These are phyloP conservation scores for Eulemur rufifrons DNA, from an alignment of 2,113 vertebrate species.

Conservation along the genomic window DNA sequence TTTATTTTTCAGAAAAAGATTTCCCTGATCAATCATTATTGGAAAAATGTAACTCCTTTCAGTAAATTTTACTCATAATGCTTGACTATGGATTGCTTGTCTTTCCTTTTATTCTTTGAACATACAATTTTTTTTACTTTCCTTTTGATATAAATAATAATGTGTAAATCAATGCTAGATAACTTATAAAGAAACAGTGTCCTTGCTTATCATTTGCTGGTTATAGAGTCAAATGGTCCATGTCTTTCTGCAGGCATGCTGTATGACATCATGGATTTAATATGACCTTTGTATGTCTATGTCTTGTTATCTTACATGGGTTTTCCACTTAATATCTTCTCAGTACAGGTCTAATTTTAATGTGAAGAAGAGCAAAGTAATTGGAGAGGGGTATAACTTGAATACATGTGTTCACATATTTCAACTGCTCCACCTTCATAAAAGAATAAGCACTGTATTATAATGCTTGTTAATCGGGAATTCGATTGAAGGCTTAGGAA, in stretches of 20 bases:
- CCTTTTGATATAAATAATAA: background rate
- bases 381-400: background rate
- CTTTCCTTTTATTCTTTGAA: background rate
- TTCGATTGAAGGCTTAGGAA: background rate
- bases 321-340: background rate
- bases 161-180: background rate
- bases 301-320: background rate
- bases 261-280: background rate
- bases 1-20: conserved; percentile 2
- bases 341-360: background rate
- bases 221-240: background rate
- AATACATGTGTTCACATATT: background rate
- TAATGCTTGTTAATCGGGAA: background rate
- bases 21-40: background rate
- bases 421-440: background rate
- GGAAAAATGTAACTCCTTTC: background rate
- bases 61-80: background rate
- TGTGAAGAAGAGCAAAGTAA: background rate
- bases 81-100: background rate
- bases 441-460: background rate
- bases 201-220: background rate
- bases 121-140: background rate
- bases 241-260: background rate
- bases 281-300: background rate
- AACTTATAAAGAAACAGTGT: background rate